These are phyloP conservation scores for Xylophagus ater DNA, from an alignment of 2,888 invertebrate species.

Conservation along the genomic window DNA sequence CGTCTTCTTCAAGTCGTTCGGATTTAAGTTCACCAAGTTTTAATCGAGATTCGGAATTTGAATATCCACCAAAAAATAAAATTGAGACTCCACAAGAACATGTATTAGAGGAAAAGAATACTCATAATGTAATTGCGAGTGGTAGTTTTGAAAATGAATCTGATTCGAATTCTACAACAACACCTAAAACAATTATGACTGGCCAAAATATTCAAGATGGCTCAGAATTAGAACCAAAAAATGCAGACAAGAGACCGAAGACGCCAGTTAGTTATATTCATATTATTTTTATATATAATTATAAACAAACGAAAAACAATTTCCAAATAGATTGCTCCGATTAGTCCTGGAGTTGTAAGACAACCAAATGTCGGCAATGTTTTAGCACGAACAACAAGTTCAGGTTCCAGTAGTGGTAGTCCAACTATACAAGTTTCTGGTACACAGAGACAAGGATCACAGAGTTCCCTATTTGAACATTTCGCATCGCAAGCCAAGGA, in stretches of 20 bases:
- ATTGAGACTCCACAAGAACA: slow-evolving; percentile 25
- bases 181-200: slow-evolving; percentile 60
- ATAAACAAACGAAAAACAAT: slow-evolving; percentile 10
- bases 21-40: slow-evolving; percentile 60
- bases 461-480: slow-evolving; percentile 76
- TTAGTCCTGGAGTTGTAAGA: slow-evolving; percentile 44
- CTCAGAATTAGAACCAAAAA: slow-evolving; percentile 25
- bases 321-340: slow-evolving; percentile 41
- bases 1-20: slow-evolving; percentile 62
- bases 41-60: slow-evolving; percentile 56
- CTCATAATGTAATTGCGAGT: slow-evolving; percentile 8
- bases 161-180: slow-evolving; percentile 64
- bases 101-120: slow-evolving; percentile 17
- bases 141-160: slow-evolving; percentile 63
- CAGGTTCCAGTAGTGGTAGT: slow-evolving; percentile 46
- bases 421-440: slow-evolving; percentile 31
- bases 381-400: slow-evolving; percentile 52
- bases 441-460: slow-evolving; percentile 61
- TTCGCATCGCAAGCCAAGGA: slow-evolving; percentile 83
- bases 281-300: slow-evolving; percentile 4
- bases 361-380: slow-evolving; percentile 51
- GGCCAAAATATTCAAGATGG: slow-evolving; percentile 35
- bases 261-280: slow-evolving; percentile 26
- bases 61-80: slow-evolving; percentile 44
- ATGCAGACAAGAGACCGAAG: slow-evolving; percentile 22